A percentile compares a stretch with the other conserved stretches of the same genome.
Conservation (phyloP, 2,888 invertebrate species). For the Frankliniella fusca region DNA sequence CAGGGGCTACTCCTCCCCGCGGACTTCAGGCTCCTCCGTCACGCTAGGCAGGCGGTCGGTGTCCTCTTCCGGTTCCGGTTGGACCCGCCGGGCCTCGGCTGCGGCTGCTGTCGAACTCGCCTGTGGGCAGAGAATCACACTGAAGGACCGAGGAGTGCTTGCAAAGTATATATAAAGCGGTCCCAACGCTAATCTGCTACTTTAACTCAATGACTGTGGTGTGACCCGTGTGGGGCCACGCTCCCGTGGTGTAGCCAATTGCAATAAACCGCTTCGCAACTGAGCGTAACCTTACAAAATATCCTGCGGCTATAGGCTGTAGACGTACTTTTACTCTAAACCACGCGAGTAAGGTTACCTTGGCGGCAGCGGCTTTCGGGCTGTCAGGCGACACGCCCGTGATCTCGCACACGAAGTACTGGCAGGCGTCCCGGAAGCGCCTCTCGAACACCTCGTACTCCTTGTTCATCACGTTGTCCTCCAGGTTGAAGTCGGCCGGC, state of each 20-base stretch:
- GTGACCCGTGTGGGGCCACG: neutral
- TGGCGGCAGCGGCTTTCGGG: neutral
- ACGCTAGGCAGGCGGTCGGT: neutral
- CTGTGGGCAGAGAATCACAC: no score
- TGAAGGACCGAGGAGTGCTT: no score
- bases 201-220: neutral
- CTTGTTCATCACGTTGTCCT: slow-evolving; percentile 1
- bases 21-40: neutral
- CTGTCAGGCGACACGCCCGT: neutral
- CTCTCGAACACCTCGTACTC: slow-evolving; percentile 3
- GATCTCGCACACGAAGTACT: neutral
- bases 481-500: slow-evolving; percentile 7
- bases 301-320: no score
- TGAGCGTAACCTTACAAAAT: no score
- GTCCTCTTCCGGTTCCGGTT: neutral
- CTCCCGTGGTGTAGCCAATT: no score
- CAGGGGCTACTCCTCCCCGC: neutral
- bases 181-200: no score
- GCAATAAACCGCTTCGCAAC: no score
- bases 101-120: neutral
- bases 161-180: neutral
- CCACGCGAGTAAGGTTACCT: neutral
- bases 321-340: neutral
- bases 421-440: slow-evolving; percentile 4
- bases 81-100: neutral